Evolutionary conservation across 2,888 invertebrate genomes (phyloP), one percentile per base, ranked within the genome.

Genomic region (Geophilus truncorum): DNA sequence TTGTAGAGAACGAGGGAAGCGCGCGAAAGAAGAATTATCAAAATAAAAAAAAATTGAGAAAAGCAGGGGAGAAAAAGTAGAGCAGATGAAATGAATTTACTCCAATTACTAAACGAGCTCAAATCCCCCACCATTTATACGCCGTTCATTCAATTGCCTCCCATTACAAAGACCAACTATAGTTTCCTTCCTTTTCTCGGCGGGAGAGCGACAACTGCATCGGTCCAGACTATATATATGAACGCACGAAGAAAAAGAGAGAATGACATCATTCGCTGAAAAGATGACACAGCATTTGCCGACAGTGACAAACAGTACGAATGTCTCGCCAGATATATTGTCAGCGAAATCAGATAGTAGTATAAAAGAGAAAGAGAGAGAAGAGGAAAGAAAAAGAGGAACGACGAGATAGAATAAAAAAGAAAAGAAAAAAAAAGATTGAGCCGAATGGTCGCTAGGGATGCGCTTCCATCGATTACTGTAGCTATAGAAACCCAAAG

Each of bases 101-200:
- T 28, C 62, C 62, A 62, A 62, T 62, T 62, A 62, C 62, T 9
- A 62, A 62, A 62, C 62, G 62, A 62, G 62, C 62, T 62, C 62
- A 62, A 62, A 62, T 62, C 62, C 62, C 57, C 62, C 62, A 62
- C 62, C 23, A 62, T 62, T 62, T 62, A 25, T 62, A 62, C 25
- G 62, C 62, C 62, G 62, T 62, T 62, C 62, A 62, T 62, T 62
- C 62, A 62, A 62, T 62, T 62, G 62, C 62, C 62, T 62, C 62
- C 62, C 62, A 62, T 62, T 62, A 62, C 62, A 62, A 28, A 62
- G 62, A 62, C 62, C 62, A 62, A 62, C 25, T 23, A 62, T 62
- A 62, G 62, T 25, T 62, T 62, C 62, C 62, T 62, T 62, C 62
- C 62, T 25, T 62, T 62, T 62, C 62, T 62, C 62, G 28, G 62